Evolutionary conservation across 2,113 vertebrate species (phyloP).

Genomic region (Crotalus horridus): DNA sequence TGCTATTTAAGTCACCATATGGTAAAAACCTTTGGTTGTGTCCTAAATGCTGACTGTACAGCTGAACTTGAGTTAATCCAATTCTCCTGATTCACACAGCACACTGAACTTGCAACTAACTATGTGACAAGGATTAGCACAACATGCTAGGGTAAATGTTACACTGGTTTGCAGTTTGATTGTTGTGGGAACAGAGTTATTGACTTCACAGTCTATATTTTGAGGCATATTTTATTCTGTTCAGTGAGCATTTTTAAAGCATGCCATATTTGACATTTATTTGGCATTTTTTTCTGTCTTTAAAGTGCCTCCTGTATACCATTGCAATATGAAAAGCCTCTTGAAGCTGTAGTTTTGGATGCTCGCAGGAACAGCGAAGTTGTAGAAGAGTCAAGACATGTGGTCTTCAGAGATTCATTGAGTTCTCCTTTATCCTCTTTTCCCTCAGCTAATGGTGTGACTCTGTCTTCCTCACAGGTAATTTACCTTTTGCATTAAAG

Average conservation of each 20-base stretch:
- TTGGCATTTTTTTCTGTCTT: constrained; percentile 20
- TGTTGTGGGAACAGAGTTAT: neutral
- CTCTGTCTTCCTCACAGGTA: constrained; percentile 83
- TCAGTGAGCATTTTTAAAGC: neutral
- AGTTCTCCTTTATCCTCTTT: constrained; percentile 22
- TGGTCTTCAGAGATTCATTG: neutral
- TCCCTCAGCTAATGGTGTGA: constrained; percentile 61
- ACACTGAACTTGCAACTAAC: neutral
- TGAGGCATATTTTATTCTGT: neutral
- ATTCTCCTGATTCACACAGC: neutral
- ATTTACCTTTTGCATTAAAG: constrained; percentile 16
- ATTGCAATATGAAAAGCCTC: constrained; percentile 70
- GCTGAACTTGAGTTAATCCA: neutral
- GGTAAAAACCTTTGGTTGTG: neutral
- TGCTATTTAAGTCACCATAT: neutral
- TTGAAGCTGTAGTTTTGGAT: constrained; percentile 72
- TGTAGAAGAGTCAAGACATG: constrained; percentile 28
- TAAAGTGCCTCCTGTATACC: constrained; percentile 79
- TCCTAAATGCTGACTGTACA: neutral
- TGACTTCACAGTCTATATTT: neutral
- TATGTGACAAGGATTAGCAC: neutral
- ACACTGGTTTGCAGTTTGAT: neutral
- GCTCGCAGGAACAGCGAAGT: constrained; percentile 58
- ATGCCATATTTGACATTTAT: neutral
- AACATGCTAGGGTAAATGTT: neutral